Evolutionary conservation across 2,113 vertebrate species (phyloP), one percentile per base, ranked within the genome.

Genomic region (Pleuronectes platessa): DNA sequence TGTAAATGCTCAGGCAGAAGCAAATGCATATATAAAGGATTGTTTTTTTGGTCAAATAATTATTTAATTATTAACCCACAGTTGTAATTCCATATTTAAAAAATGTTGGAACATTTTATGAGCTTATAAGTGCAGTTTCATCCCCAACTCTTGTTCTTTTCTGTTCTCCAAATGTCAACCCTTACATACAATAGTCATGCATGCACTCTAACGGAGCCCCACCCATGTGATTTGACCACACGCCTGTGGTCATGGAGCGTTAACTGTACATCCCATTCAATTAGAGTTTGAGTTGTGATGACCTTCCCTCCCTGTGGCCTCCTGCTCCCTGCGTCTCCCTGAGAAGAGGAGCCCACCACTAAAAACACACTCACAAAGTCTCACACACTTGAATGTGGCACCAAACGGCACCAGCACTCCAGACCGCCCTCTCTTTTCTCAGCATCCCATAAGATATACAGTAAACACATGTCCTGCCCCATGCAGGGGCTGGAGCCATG

Each of bases 401-500:
- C 84, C 68, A 88, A 86, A 84, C 67, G 67, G 37, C 67, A 86
- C 85, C 77, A 73, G 73, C 78, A 62, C 86, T 70, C 72, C 42
- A 63, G 62, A 17, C 67, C 64, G 59, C 88, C 89, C 74, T 87
- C 85, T 73, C 86, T 67, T 84, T 85, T 89, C 76, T 85, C 85
- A 62, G 64, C 79, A 69, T 87, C 83, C 81, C 70, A 81, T 85
- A 90, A 86, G 83, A 61, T 71, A 88, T 86, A 91, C 80, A 88
- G 81, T 87, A 83, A 87, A 92, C 84, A 88, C 73, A 86, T 86
- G 90, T 86, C 72, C 56, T 37, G 61, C 68, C 55, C 49, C 60
- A 79, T 74, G 78, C 76, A 61, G 73, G 60, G 62, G 71, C 71
- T 60, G 88, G 73, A 90, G 84, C 92, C 92, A 92, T 88, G 88